Evolutionary conservation across 2,888 invertebrate species (phyloP).

Genomic region (Lamellibrachia satsuma): DNA sequence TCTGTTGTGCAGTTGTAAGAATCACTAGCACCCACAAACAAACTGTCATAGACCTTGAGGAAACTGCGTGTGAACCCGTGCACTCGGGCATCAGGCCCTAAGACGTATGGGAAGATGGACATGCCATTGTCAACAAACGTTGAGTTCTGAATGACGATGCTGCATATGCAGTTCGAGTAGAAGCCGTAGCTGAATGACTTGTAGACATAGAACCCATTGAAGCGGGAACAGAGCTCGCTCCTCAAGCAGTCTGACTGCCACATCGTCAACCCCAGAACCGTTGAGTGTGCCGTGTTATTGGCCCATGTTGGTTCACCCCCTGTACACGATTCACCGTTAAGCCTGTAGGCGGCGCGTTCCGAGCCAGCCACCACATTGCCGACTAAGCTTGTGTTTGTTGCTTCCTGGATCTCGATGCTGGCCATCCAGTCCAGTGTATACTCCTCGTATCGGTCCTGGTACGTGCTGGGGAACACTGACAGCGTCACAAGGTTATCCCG

Average conservation of each 20-base stretch:
- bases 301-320: too few relatives aligned
- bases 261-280: too few relatives aligned
- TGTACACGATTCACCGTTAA: background rate
- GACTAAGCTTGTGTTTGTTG: constrained; percentile 39
- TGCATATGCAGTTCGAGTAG: constrained; percentile 40
- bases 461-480: constrained; percentile 50
- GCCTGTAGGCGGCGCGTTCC: constrained; percentile 44
- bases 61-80: constrained; percentile 40
- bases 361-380: constrained; percentile 53
- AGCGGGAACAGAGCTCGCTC: background rate
- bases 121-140: constrained; percentile 49
- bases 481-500: constrained; percentile 49
- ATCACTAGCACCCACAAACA: constrained; percentile 48
- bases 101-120: constrained; percentile 44
- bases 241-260: too few relatives aligned
- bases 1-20: constrained; percentile 48
- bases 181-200: constrained; percentile 46
- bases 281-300: too few relatives aligned
- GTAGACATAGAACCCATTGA: background rate
- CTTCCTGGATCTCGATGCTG: too few relatives aligned
- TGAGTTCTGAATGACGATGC: constrained; percentile 42
- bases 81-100: constrained; percentile 39
- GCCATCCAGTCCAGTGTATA: constrained; percentile 28
- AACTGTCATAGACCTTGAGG: constrained; percentile 42
- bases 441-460: constrained; percentile 47